Percentiles rank a stretch among this genome's conserved stretches.
Evolutionary conservation across 2,888 invertebrate genomes (phyloP).

Genomic region (Choristoneura rosaceana): DNA sequence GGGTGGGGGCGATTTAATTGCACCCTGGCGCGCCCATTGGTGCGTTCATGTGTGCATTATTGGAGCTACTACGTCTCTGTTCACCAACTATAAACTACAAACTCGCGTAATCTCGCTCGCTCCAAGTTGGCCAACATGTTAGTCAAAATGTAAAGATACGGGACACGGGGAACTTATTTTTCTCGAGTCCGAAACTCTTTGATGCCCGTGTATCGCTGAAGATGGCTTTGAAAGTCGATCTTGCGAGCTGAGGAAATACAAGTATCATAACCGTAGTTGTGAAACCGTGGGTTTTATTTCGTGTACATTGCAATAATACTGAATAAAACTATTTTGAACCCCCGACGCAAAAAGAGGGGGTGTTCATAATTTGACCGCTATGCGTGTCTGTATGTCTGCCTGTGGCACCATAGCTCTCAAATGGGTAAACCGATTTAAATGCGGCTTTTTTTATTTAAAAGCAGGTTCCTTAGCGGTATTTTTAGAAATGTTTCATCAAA

Average conservation of each 20-base stretch:
- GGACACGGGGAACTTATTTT: slow-evolving; percentile 31
- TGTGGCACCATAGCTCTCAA: no score
- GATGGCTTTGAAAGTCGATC: slow-evolving; percentile 20
- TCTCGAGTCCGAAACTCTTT: slow-evolving; percentile 13
- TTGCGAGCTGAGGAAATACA: slow-evolving; percentile 1
- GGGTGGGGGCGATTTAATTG: slow-evolving; percentile 54
- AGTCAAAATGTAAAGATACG: slow-evolving; percentile 30
- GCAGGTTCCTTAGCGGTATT: no score
- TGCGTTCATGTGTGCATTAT: slow-evolving; percentile 62
- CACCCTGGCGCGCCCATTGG: slow-evolving; percentile 50
- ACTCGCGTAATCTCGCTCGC: slow-evolving; percentile 40
- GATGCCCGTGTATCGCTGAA: slow-evolving; percentile 1
- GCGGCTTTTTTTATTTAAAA: no score
- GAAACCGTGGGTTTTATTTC: background rate
- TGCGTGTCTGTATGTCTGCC: no score
- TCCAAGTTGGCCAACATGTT: slow-evolving; percentile 26
- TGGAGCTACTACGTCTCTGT: slow-evolving; percentile 49
- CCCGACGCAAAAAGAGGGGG: no score
- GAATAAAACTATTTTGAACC: background rate
- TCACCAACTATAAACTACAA: slow-evolving; percentile 43
- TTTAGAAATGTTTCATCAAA: no score
- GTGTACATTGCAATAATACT: background rate
- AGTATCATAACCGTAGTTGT: background rate
- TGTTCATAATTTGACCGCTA: no score
- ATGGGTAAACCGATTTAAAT: no score